Conservation (phyloP, 2,888 invertebrate species). For the Rhodophaea formosa region DNA sequence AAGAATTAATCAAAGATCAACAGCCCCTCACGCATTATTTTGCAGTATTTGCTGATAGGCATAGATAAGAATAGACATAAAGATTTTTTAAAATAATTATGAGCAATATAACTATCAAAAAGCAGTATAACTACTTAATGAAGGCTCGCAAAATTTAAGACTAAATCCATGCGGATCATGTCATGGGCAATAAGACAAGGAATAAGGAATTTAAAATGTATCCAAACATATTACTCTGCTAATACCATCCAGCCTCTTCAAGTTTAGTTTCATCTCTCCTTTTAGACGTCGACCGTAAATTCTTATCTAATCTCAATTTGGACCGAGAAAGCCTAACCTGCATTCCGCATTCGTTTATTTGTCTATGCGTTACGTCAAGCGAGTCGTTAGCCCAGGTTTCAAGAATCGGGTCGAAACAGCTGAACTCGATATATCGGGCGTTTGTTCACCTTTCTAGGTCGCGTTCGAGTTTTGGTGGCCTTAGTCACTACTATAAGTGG, state of each 20-base stretch:
- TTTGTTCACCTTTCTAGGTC: constrained; percentile 77
- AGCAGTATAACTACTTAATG: too few relatives aligned
- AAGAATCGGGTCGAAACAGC: constrained; percentile 44
- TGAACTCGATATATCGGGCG: constrained; percentile 66
- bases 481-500: constrained; percentile 1
- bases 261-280: background rate
- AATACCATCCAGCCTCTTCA: background rate
- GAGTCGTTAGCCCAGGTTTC: constrained; percentile 65
- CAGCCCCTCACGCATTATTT: too few relatives aligned
- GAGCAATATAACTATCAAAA: too few relatives aligned
- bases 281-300: background rate
- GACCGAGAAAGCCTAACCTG: constrained; percentile 46
- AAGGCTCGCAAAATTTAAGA: too few relatives aligned
- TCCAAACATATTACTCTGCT: background rate
- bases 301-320: background rate
- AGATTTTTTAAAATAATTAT: too few relatives aligned
- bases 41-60: too few relatives aligned
- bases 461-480: constrained; percentile 35
- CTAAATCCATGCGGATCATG: too few relatives aligned
- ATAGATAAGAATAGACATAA: too few relatives aligned
- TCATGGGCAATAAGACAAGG: too few relatives aligned
- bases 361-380: constrained; percentile 61
- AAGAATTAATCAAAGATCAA: too few relatives aligned
- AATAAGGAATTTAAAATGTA: too few relatives aligned
- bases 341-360: constrained; percentile 61